Conservation (phyloP, 2,888 invertebrate genomes). For the Strigamia transsilvanica region DNA sequence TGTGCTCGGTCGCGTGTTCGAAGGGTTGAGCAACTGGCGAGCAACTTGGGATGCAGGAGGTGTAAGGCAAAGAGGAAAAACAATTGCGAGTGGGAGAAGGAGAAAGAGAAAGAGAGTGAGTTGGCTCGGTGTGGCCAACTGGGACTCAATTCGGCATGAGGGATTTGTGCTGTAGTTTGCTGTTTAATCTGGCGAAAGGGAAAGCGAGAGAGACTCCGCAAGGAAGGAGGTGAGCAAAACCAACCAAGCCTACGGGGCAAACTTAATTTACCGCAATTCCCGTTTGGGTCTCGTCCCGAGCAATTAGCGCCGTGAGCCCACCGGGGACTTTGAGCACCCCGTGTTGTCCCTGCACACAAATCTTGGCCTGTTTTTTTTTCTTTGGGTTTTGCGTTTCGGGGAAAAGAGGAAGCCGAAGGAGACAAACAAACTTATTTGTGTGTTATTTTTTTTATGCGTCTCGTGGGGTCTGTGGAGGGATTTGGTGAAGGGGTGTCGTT, state of each 20-base stretch:
- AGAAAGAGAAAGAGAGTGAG: background rate
- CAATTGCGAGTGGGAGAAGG: slow-evolving; percentile 15
- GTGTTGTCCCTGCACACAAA: slow-evolving; percentile 22
- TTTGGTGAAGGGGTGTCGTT: slow-evolving; percentile 32
- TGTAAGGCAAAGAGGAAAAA: slow-evolving; percentile 40
- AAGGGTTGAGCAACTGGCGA: slow-evolving; percentile 11
- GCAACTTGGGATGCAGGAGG: slow-evolving; percentile 45
- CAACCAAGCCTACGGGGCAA: slow-evolving; percentile 50
- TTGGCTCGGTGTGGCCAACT: slow-evolving; percentile 48
- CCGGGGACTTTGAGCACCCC: background rate
- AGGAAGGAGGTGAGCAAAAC: slow-evolving; percentile 42
- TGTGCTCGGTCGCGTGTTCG: background rate
- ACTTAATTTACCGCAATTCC: slow-evolving; percentile 52
- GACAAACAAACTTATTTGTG: slow-evolving; percentile 18
- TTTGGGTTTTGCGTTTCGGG: background rate
- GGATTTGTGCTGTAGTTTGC: slow-evolving; percentile 47
- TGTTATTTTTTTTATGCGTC: slow-evolving; percentile 40
- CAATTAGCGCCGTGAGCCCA: slow-evolving; percentile 50
- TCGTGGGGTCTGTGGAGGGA: slow-evolving; percentile 43
- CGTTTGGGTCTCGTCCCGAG: slow-evolving; percentile 44
- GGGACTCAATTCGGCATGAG: slow-evolving; percentile 48
- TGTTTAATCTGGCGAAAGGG: slow-evolving; percentile 43
- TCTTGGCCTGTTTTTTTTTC: slow-evolving; percentile 15
- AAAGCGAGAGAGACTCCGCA: background rate
- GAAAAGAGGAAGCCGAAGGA: no score